A percentile compares a stretch with the other conserved stretches of the same genome.
phyloP scores from a whole-genome alignment of 2,797 vertebrate genomes.

The Scolopax rusticola region DNA sequence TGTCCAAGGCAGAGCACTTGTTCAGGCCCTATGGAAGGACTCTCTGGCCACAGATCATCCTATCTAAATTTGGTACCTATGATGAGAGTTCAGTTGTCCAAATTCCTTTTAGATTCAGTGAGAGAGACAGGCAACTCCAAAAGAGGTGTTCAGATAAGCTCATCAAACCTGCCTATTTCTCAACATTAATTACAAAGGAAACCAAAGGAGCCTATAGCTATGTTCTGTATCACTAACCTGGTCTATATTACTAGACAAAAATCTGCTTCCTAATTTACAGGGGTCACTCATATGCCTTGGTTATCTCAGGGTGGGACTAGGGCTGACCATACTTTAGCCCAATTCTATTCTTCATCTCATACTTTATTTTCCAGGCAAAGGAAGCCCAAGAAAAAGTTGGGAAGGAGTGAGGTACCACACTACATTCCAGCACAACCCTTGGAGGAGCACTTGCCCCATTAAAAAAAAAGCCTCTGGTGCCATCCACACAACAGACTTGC shows the following conservation, averaged over 20 bases:
- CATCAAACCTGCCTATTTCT: background rate
- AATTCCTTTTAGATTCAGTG: background rate
- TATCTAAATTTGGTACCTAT: background rate
- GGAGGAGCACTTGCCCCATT: background rate
- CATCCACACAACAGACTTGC: background rate
- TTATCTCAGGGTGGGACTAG: background rate
- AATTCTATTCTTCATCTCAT: background rate
- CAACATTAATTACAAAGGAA: background rate
- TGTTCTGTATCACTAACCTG: background rate
- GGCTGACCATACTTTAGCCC: background rate
- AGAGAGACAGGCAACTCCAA: background rate
- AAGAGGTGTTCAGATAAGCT: fast-evolving
- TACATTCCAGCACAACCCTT: background rate
- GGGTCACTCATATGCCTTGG: background rate
- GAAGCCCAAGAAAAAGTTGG: background rate
- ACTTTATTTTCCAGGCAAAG: background rate
- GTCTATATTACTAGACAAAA: background rate
- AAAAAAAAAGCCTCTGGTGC: background rate
- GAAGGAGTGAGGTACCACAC: background rate
- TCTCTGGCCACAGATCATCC: background rate
- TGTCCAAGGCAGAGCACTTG: background rate
- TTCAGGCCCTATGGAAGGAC: background rate
- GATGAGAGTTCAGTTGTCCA: background rate
- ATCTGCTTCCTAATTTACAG: background rate
- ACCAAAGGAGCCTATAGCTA: background rate